These are phyloP conservation scores for Drusus annulatus DNA, from an alignment of 1,140 invertebrate genomes.

Conservation along the genomic window DNA sequence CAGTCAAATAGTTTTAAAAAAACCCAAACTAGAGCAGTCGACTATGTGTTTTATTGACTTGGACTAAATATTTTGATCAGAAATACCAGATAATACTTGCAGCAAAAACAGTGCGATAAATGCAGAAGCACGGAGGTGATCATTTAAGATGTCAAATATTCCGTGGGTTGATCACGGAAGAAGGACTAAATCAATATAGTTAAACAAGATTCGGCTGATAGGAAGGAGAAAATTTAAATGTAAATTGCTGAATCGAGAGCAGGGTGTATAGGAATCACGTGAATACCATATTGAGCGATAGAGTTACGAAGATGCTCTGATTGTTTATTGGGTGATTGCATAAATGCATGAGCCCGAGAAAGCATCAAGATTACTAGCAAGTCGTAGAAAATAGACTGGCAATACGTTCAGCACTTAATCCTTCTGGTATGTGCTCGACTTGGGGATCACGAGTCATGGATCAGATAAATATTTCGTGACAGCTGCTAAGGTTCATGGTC, in stretches of 20 bases:
- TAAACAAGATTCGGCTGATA: neutral
- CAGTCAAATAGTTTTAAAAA: neutral
- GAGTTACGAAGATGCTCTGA: neutral
- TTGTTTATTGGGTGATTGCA: conserved; percentile 7
- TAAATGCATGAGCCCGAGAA: neutral
- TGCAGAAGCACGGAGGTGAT: too few relatives aligned
- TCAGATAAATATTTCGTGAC: conserved; percentile 26
- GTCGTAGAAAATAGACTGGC: neutral
- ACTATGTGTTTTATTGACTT: neutral
- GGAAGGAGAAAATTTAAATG: neutral
- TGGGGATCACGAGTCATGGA: conserved; percentile 13
- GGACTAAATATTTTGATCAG: too few relatives aligned
- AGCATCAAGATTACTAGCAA: neutral
- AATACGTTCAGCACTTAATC: conserved; percentile 12
- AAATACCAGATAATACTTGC: too few relatives aligned
- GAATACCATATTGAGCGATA: neutral
- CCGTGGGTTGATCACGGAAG: too few relatives aligned
- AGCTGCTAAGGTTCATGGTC: neutral
- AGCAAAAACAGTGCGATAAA: too few relatives aligned
- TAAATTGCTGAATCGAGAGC: neutral
- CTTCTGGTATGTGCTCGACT: neutral
- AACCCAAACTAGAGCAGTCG: neutral
- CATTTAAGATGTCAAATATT: too few relatives aligned
- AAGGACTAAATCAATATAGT: neutral
- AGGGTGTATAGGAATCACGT: neutral